Evolutionary conservation across 2,113 vertebrate genomes (phyloP).

Genomic region (Leptodactylus fuscus): DNA sequence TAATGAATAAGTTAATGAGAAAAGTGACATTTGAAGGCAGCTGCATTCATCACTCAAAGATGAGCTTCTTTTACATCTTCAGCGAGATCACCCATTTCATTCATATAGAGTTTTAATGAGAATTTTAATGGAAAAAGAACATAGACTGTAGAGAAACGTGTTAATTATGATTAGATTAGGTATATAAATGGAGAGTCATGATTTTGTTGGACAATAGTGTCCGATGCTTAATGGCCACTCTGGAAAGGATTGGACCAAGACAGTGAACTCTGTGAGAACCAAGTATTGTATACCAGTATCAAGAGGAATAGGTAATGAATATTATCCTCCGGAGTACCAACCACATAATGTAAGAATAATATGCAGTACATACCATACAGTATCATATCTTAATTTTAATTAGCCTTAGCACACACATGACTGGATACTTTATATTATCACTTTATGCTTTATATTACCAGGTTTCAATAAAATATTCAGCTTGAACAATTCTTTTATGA

Average conservation of each 20-base stretch:
- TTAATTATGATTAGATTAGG: slow-evolving; percentile 52
- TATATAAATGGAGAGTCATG: slow-evolving; percentile 32
- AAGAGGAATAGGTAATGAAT: background rate
- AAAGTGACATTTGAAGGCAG: slow-evolving; percentile 60
- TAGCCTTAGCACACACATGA: too few species aligned
- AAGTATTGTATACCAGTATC: background rate
- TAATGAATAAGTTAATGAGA: slow-evolving; percentile 60
- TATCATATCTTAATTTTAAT: too few species aligned
- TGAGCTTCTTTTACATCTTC: slow-evolving; percentile 44
- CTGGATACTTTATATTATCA: too few species aligned
- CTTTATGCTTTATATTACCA: too few species aligned
- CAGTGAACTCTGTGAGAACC: background rate
- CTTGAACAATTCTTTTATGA: too few species aligned
- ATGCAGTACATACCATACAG: too few species aligned
- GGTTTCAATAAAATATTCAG: too few species aligned
- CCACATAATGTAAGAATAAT: background rate
- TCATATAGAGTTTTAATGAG: slow-evolving; percentile 51
- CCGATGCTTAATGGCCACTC: background rate
- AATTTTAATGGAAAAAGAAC: slow-evolving; percentile 49
- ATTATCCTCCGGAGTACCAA: background rate
- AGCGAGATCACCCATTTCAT: slow-evolving; percentile 52
- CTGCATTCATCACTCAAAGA: slow-evolving; percentile 56
- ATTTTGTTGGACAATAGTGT: slow-evolving; percentile 27
- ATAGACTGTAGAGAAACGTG: slow-evolving; percentile 31
- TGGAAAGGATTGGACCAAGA: too few species aligned